Evolutionary conservation across 1,140 invertebrate genomes (phyloP).

Genomic region (Bombus sibiricus): DNA sequence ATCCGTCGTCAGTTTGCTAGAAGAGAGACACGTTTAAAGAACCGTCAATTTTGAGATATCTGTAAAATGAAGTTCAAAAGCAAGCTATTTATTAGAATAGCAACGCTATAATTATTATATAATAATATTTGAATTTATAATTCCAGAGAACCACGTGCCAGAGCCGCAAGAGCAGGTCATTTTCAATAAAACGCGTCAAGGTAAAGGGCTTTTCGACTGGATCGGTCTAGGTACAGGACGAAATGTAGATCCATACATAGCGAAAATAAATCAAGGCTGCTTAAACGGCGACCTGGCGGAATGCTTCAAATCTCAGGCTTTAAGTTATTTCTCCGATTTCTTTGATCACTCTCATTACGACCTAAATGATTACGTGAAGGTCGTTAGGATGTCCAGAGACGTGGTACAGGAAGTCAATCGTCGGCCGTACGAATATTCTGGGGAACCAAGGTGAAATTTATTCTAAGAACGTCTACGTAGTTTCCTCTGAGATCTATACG

Average conservation of each 20-base stretch:
- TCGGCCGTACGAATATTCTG: constrained; percentile 86
- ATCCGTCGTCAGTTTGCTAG: background rate
- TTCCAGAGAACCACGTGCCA: constrained; percentile 36
- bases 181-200: constrained; percentile 79
- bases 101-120: background rate
- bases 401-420: constrained; percentile 83
- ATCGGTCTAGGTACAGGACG: constrained; percentile 88
- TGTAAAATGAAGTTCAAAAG: background rate
- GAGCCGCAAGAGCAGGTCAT: constrained; percentile 22
- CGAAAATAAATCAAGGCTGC: constrained; percentile 87
- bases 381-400: constrained; percentile 86
- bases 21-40: background rate
- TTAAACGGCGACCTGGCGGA: constrained; percentile 89
- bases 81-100: background rate
- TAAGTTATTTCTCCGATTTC: constrained; percentile 89
- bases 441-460: constrained; percentile 82
- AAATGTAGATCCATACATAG: constrained; percentile 89
- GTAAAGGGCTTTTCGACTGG: constrained; percentile 88
- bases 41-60: background rate
- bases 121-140: background rate
- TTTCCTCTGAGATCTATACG: background rate
- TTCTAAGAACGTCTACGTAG: background rate
- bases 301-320: constrained; percentile 90
- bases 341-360: constrained; percentile 84
- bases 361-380: constrained; percentile 87